These are phyloP conservation scores for Hystrix cristata DNA, from an alignment of 2,113 vertebrate genomes.

Conservation along the genomic window DNA sequence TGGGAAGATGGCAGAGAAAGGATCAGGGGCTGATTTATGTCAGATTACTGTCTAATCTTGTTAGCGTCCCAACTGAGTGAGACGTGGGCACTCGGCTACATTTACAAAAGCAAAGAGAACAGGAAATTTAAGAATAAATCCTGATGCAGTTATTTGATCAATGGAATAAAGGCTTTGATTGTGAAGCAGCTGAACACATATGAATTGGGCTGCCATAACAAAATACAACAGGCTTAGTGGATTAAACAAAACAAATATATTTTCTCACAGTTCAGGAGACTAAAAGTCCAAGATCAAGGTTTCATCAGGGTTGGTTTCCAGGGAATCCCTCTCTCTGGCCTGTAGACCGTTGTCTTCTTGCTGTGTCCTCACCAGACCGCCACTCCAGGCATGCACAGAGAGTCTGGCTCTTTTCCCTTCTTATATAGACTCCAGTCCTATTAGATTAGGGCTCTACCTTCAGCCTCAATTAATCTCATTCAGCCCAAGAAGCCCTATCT, in stretches of 20 bases:
- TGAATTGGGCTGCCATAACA: background rate
- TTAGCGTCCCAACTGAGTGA: slow-evolving; percentile 51
- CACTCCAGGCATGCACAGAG: background rate
- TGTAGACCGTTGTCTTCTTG: background rate
- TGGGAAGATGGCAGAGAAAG: background rate
- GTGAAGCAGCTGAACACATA: background rate
- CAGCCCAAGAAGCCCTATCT: background rate
- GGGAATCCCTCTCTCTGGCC: background rate
- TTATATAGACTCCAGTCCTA: background rate
- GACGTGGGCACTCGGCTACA: slow-evolving; percentile 48
- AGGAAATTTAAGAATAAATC: slow-evolving; percentile 58
- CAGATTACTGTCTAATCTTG: slow-evolving; percentile 49
- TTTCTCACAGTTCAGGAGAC: background rate
- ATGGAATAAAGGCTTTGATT: slow-evolving; percentile 41
- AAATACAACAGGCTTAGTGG: background rate
- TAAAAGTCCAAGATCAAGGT: background rate
- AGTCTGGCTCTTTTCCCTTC: background rate
- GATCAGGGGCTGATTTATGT: slow-evolving; percentile 29
- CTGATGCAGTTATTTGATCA: slow-evolving; percentile 25
- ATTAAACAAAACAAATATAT: background rate
- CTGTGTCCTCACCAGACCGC: background rate
- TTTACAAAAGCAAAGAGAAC: slow-evolving; percentile 50
- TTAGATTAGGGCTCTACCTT: background rate
- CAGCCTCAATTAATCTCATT: background rate
- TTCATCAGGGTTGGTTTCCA: background rate